Percentiles rank a stretch among this genome's conserved stretches.
Conservation (phyloP, 2,113 vertebrate species). For the Ariopsis seemanni region DNA sequence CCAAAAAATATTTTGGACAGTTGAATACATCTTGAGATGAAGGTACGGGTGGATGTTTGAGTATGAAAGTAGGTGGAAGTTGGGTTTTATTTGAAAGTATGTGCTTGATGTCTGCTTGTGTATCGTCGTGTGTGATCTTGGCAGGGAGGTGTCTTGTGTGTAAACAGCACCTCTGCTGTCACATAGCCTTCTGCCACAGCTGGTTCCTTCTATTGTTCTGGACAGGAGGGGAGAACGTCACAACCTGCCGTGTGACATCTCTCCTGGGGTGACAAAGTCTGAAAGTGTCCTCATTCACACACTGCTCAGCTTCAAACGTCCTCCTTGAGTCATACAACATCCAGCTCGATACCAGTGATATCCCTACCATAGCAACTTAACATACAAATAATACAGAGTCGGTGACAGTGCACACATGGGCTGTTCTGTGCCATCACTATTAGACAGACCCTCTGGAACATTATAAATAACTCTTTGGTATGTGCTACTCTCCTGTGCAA, state of each 20-base stretch:
- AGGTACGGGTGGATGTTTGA: background rate
- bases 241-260: constrained; percentile 57
- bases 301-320: constrained; percentile 16
- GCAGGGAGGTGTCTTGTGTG: constrained; percentile 42
- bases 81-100: constrained; percentile 1
- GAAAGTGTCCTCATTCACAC: constrained; percentile 19
- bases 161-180: constrained; percentile 65
- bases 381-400: constrained; percentile 8
- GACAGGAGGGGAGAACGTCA: constrained; percentile 56
- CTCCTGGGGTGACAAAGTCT: constrained; percentile 56
- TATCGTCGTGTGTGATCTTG: constrained; percentile 36
- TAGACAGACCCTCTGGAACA: background rate
- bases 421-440: background rate
- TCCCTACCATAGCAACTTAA: constrained; percentile 18
- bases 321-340: background rate
- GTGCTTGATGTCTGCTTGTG: background rate
- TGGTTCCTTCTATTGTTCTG: constrained; percentile 76
- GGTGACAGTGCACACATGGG: background rate
- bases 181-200: constrained; percentile 62
- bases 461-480: background rate
- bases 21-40: background rate
- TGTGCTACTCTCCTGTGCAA: background rate
- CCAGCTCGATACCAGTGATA: background rate
- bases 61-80: background rate
- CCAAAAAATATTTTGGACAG: background rate